Evolutionary conservation across 2,797 vertebrate species (phyloP).

Genomic region (Prionace glauca): DNA sequence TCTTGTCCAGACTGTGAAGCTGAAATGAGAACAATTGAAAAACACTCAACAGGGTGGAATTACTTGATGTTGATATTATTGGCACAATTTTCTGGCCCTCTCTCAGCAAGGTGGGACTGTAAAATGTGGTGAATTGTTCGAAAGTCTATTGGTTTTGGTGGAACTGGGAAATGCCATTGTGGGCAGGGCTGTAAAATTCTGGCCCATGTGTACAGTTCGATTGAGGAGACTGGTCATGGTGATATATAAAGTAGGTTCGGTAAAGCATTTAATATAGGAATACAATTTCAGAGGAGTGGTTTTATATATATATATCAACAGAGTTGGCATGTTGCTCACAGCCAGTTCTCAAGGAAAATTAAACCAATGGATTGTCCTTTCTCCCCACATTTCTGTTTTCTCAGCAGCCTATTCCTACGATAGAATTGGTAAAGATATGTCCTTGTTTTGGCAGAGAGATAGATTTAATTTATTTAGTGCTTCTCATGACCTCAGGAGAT

Average conservation of each 20-base stretch:
- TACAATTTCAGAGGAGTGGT: neutral
- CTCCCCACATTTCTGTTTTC: neutral
- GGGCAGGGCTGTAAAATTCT: too few relatives aligned
- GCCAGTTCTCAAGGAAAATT: neutral
- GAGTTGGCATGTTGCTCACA: neutral
- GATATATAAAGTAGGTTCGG: neutral
- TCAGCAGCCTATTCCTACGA: neutral
- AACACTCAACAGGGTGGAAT: neutral
- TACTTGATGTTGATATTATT: neutral
- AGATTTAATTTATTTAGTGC: neutral
- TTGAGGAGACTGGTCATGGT: neutral
- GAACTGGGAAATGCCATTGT: too few relatives aligned
- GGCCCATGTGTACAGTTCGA: too few relatives aligned
- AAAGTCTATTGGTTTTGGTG: too few relatives aligned
- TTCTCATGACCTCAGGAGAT: neutral
- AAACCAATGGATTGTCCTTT: neutral
- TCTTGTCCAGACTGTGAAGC: neutral
- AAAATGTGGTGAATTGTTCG: too few relatives aligned
- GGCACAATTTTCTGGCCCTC: too few relatives aligned
- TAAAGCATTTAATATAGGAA: neutral
- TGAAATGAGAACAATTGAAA: neutral
- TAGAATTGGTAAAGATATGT: neutral
- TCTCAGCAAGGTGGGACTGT: too few relatives aligned
- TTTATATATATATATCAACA: neutral
- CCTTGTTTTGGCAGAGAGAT: neutral